Conservation (phyloP, 2,888 invertebrate genomes). For the Trissolcus brochymenae region DNA sequence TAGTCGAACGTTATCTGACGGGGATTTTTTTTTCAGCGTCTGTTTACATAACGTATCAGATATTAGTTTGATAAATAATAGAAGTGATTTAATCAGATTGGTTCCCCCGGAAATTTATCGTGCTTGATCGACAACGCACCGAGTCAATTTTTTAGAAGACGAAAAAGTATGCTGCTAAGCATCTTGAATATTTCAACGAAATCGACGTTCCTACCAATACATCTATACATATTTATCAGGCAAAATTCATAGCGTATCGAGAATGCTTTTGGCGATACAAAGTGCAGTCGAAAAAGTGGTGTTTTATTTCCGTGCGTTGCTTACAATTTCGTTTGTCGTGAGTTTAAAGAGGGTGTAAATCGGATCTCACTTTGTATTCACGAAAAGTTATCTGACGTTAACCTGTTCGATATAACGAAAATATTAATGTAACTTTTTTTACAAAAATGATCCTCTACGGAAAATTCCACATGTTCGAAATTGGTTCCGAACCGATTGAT, state of each 20-base stretch:
- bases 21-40: neutral
- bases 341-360: conserved; percentile 30
- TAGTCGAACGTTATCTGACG: too few species aligned
- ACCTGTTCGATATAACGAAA: conserved; percentile 14
- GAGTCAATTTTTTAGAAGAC: conserved; percentile 32
- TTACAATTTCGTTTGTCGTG: conserved; percentile 33
- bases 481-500: too few species aligned
- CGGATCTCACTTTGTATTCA: conserved; percentile 27
- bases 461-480: neutral
- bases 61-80: conserved; percentile 15
- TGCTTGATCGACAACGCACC: conserved; percentile 34
- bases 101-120: conserved; percentile 27
- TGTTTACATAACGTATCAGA: neutral
- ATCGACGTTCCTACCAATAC: conserved; percentile 39
- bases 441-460: neutral
- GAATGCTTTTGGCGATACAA: conserved; percentile 48
- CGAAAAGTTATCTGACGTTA: conserved; percentile 37
- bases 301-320: conserved; percentile 36
- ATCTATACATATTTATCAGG: conserved; percentile 51
- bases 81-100: conserved; percentile 15
- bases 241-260: conserved; percentile 51
- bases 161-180: conserved; percentile 38
- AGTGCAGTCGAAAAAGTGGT: conserved; percentile 37
- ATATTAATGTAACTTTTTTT: neutral
- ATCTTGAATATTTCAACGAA: conserved; percentile 55